Evolutionary conservation across 1,140 invertebrate genomes (phyloP), one percentile per base, ranked within the genome.

Genomic region (Liolophura sinensis): DNA sequence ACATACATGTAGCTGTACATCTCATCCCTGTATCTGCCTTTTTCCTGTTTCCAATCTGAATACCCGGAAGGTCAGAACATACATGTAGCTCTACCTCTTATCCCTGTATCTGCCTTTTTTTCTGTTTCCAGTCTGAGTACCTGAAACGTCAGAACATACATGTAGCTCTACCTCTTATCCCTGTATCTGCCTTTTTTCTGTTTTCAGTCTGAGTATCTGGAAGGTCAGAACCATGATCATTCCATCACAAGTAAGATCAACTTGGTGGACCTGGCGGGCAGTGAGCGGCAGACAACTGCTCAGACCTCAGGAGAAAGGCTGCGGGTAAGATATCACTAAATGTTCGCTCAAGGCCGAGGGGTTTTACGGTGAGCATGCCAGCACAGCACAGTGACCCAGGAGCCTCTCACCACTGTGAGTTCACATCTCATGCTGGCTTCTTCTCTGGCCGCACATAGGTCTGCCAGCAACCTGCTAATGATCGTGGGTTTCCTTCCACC

Each of bases 231-330:
- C 31, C 79, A 85, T 67, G 80, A 85, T 51, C 81, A 82, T 61
- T 78, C 76, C 49, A 81, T 81, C 7, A 84, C 82, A 61, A 93
- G 92, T 81, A 91, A 91, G 85, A 91, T 93, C 62, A 93, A 92
- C 85, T 83, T 94, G 25, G 91, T 94, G 0, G 93, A 94, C 84
- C 86, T 94, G 67, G 92, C 93, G n/a, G 93, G 93, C 7, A 94
- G 92, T 79, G 92, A 94, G 83, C 85, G 92, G 54, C 85, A 93
- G 47, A 89, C 89, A 50, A 89, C 92, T 46, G 88, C 89, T 18
- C 92, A 93, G 56, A 93, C 93, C 24, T 88, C 87, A 70, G 91
- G 91, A 52, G 91, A 92, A 62, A 87, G 91, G 76, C 87, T 92
- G 56, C 88, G 88, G 73, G 89, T 89, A 78, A 78, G 73, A 63